Evolutionary conservation across 2,888 invertebrate species (phyloP), one percentile per base, ranked within the genome.

Genomic region (Laspeyria flexula): DNA sequence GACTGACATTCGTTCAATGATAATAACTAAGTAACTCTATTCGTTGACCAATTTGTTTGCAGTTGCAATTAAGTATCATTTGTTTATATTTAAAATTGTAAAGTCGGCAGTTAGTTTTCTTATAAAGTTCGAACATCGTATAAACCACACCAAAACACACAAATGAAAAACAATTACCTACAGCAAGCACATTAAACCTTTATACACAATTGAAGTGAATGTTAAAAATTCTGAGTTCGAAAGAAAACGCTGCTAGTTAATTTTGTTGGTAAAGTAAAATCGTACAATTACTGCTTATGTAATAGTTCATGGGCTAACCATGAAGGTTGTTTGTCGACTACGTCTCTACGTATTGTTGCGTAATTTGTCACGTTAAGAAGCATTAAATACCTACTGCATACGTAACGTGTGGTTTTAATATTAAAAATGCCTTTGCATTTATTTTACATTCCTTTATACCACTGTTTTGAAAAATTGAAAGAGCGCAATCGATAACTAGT

Each of bases 271-370:
- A 67, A 59, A 31, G 49, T 59, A 56, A n/a, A 71, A 65, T 60
- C 65, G 46, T 57, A 59, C 59, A 67, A 66, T 67, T 65, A 57
- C 58, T 39, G 41, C 12, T 77, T 77, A 65, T 62, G 71, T 61
- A 77, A 77, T 65, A 75, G 73, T 77, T 76, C 66, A 77, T 46
- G 72, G 60, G 59, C 60, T 69, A 43, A 50, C 60, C 42, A 50
- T 55, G 75, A 75, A 76, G 73, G 69, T 60, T 70, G 65, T 52
- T 54, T 65, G 58, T 64, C 60, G 58, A 55, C 54, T 29, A 37
- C 29, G 42, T 31, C n/a, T 44, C 10, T 38, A 44, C 21, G 30
- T 30, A 73, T 70, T 65, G 73, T 76, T 76, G 54, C 66, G 60
- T 65, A 75, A 74, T 67, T 57, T 65, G 65, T 68, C 65, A 71